These are phyloP conservation scores for Luscinia luscinia DNA, from an alignment of 2,797 vertebrate genomes.

Conservation along the genomic window DNA sequence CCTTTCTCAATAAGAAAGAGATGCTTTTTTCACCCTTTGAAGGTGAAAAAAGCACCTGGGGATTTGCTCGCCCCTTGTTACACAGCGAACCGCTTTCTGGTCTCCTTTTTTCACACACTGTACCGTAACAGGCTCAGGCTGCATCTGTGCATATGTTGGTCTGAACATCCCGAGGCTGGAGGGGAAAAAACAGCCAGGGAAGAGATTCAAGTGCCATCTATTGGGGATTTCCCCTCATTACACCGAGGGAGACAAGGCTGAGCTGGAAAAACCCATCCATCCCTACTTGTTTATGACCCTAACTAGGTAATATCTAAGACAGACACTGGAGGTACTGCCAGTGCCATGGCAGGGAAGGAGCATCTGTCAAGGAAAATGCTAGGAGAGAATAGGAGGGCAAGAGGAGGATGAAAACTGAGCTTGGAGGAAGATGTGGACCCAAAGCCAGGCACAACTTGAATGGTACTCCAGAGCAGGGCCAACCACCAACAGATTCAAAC, in stretches of 20 bases:
- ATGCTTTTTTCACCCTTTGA: not conserved
- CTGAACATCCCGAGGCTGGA: not conserved
- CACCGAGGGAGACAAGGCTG: not conserved
- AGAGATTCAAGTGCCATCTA: slow-evolving; percentile 56
- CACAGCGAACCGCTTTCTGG: not conserved
- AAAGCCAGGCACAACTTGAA: not conserved
- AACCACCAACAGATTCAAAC: not conserved
- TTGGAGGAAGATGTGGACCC: not conserved
- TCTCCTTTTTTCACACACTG: not conserved
- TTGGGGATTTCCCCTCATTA: slow-evolving; percentile 16
- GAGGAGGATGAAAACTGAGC: not conserved
- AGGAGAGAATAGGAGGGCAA: not conserved
- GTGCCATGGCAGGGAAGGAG: not conserved
- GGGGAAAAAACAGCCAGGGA: not conserved
- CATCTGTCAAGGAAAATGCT: not conserved
- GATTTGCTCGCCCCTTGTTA: not conserved
- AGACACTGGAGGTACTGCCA: not conserved
- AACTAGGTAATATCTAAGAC: not conserved
- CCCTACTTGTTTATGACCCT: not conserved
- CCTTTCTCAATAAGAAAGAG: not conserved
- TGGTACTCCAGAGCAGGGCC: not conserved
- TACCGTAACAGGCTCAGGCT: accelerated
- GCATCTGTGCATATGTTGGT: accelerated
- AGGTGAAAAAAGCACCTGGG: not conserved
- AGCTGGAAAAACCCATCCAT: not conserved